Evolutionary conservation across 2,113 vertebrate genomes (phyloP).

Genomic region (Triplophysa siluroides): DNA sequence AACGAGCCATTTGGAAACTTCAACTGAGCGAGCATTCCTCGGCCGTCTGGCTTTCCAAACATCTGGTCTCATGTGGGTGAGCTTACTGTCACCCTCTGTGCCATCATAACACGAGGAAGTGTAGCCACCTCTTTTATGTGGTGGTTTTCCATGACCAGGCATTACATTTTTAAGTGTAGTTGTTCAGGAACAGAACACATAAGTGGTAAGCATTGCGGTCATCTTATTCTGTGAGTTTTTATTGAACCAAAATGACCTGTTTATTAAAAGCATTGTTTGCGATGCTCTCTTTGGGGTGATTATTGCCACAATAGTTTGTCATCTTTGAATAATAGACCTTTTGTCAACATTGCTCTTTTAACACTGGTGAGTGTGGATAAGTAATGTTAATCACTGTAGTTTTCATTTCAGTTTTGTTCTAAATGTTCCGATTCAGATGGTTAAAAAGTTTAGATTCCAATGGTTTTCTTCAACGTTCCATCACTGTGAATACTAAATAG

Average conservation of each 20-base stretch:
- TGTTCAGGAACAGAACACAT: not conserved
- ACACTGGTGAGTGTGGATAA: not conserved
- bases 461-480: slow-evolving; percentile 4
- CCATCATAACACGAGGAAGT: slow-evolving; percentile 11
- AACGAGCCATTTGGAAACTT: not conserved
- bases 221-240: too few species aligned
- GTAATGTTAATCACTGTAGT: too few species aligned
- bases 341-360: not conserved
- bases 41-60: slow-evolving; percentile 14
- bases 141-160: not conserved
- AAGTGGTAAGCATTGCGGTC: not conserved
- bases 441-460: not conserved
- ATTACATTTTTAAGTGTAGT: not conserved
- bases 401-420: not conserved
- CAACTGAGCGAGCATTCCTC: not conserved
- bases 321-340: not conserved
- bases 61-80: slow-evolving; percentile 14
- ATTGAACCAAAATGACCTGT: too few species aligned
- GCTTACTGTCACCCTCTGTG: slow-evolving; percentile 4
- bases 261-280: not conserved
- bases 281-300: not conserved
- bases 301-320: not conserved
- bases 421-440: too few species aligned
- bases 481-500: not conserved
- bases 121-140: not conserved